Base-by-base conservation (phyloP, 2,888 invertebrate species). In the Aricia artaxerxes region DNA sequence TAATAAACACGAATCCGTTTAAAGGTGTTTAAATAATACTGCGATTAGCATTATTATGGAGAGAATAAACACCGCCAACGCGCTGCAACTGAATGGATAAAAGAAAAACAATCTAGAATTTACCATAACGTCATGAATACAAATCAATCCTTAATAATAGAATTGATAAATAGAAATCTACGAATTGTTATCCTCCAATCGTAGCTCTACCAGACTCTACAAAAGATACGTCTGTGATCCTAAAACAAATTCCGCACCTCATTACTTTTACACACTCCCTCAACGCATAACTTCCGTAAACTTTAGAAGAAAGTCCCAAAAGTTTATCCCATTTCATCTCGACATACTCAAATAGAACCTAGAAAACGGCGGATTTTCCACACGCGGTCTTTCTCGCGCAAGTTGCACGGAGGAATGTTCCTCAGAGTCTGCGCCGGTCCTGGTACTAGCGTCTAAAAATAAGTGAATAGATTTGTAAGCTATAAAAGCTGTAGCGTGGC, bases 401-500 rank as follows among this genome's bases (percentile, higher is more conserved):
- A 31, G 31, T 31, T 6, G 64, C 11, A 1, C 64, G 31, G 9
- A 69, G 69, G 69, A 69, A 69, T 69, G 69, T 69, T 69, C 69
- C 69, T 49, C 75, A 24, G 16, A 73, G 75, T 75, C 75, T 69
- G 5, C 69, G 69, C 69, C 24, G 69, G 69, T 69, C 35, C 69
- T 69, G 38, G 69, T 69, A 64, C 11, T 69, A 13, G 69, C 13
- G 31, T 24, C 44, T 57, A 38, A 38, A 60, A 60, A 60, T 77
- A 16, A 44, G 69, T 69, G 31, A 44, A 78, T 44, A 78, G 60
- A 77, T 60, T 35, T 77, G 49, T 78, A 78, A 78, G 69, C 35
- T 69, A 72, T 72, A 69, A 53, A 53, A 72, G 76, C 49, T 81
- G 78, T 79, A 79, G 75, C 79, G 79, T 81, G 76, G 76, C 73